Conservation (phyloP, 2,797 vertebrate species). For the Phoebastria nigripes region DNA sequence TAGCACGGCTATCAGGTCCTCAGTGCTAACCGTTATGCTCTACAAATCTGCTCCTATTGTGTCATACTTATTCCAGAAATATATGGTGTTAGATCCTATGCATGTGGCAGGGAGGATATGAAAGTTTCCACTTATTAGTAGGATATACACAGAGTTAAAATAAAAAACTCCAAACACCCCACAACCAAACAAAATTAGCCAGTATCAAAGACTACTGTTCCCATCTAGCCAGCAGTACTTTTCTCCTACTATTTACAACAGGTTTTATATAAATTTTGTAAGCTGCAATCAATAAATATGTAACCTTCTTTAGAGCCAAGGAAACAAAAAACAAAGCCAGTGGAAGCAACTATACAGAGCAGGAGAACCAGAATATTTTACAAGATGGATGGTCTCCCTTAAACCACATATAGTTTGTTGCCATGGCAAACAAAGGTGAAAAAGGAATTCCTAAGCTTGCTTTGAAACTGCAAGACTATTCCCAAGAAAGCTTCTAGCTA, state of each 20-base stretch:
- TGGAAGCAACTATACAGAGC: not conserved
- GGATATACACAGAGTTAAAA: not conserved
- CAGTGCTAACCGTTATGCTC: accelerated
- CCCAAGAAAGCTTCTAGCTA: not conserved
- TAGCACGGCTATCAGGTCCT: not conserved
- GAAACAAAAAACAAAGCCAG: not conserved
- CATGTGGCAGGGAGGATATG: accelerated
- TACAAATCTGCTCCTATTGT: not conserved
- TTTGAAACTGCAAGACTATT: not conserved
- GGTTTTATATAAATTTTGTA: not conserved
- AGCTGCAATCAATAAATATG: not conserved
- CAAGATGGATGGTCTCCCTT: not conserved
- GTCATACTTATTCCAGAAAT: not conserved
- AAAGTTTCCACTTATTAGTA: not conserved
- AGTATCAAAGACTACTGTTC: not conserved
- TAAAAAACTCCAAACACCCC: not conserved
- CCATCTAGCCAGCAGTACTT: not conserved
- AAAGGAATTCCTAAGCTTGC: not conserved
- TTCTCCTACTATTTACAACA: not conserved
- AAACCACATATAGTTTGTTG: not conserved
- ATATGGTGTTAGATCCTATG: not conserved
- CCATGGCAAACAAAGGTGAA: not conserved
- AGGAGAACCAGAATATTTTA: not conserved
- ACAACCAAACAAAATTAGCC: not conserved
- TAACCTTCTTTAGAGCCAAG: not conserved